Evolutionary conservation across 2,888 invertebrate species (phyloP), one percentile per base, ranked within the genome.

Genomic region (Drosophila crucigera): DNA sequence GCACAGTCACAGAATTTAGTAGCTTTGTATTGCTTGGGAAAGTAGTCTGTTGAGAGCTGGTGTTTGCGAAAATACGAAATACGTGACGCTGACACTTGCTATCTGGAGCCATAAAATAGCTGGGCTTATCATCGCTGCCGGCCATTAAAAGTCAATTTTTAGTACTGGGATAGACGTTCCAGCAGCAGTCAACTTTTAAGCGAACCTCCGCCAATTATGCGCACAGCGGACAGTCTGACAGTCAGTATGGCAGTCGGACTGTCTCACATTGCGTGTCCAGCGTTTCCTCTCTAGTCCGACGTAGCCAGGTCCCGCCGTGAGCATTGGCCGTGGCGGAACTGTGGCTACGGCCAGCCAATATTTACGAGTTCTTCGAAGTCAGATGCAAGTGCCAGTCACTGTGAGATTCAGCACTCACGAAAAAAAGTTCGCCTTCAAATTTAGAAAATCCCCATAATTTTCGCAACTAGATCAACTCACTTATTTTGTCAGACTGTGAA

Each of bases 141-240:
- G 80, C 70, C 87, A 91, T 92, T 92, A 92, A 92, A 91, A 84
- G 84, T 80, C 73, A 84, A 82, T 91, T 91, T 92, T 91, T 91
- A 92, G 78, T 91, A 73, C 79, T 67, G 72, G 71, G 64, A 80
- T 73, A 68, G 76, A 70, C 71, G 58, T 54, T 63, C 67, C 68
- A 58, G 61, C 47, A 69, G 54, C 68, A 50, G 65, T 68, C 73
- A 58, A 74, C 66, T 85, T 79, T 80, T 74, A 63, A 82, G 74
- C 68, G 69, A 72, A 73, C 78, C 59, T 72, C 78, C 74, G 72
- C 64, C 81, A 82, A 79, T 83, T 88, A 83, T 85, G 81, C 69
- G 73, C 84, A 70, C 85, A 80, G 78, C 68, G 73, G 75, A 84
- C 73, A 28, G 78, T 69, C 76, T 67, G 74, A 78, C 78, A 76